These are phyloP conservation scores for Pseudotriccus pelzelni DNA, from an alignment of 2,797 vertebrate species.

Conservation along the genomic window DNA sequence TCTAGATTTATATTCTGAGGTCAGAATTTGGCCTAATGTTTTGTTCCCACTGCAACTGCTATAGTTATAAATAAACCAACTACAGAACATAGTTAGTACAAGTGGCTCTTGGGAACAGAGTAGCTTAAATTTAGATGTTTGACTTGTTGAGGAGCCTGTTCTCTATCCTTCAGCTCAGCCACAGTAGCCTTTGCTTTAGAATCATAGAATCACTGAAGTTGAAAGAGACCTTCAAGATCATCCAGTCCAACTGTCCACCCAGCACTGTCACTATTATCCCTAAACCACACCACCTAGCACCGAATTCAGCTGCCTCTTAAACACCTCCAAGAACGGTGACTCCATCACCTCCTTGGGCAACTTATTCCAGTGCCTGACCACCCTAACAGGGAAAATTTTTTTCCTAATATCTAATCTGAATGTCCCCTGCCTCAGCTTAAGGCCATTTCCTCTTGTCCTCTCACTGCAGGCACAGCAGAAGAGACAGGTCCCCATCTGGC, in stretches of 20 bases:
- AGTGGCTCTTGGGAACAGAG: not conserved
- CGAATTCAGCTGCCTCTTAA: not conserved
- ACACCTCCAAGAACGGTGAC: not conserved
- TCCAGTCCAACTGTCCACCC: not conserved
- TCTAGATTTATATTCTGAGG: not conserved
- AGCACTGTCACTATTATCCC: not conserved
- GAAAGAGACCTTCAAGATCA: not conserved
- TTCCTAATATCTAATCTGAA: not conserved
- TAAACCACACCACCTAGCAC: not conserved
- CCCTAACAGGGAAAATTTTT: accelerated
- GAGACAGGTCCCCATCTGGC: no score
- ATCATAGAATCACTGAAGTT: not conserved
- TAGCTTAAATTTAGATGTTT: constrained; percentile 28
- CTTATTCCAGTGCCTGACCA: not conserved
- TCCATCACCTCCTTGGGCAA: not conserved
- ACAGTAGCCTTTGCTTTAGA: not conserved
- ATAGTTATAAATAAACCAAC: constrained; percentile 29
- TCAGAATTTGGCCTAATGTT: constrained; percentile 8
- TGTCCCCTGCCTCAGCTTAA: not conserved
- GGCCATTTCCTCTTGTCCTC: not conserved
- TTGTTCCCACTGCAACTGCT: constrained; percentile 30
- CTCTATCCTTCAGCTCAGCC: constrained; percentile 4
- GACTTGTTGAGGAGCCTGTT: constrained; percentile 15
- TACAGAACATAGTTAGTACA: not conserved
- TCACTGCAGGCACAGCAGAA: not conserved